These are phyloP conservation scores for Pempheris klunzingeri DNA, from an alignment of 2,797 vertebrate species.

Conservation along the genomic window DNA sequence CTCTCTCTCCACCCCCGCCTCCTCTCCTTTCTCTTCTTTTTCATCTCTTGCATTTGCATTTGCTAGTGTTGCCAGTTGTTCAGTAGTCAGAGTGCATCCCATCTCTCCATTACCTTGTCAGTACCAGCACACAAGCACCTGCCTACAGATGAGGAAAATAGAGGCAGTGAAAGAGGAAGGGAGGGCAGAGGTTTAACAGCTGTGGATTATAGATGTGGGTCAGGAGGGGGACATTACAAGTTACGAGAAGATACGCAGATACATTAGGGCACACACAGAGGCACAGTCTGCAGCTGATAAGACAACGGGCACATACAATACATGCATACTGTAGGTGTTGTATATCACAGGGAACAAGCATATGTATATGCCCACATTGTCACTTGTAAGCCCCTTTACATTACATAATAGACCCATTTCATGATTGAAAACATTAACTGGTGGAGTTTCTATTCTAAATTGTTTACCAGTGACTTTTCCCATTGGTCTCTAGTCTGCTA, in stretches of 20 bases:
- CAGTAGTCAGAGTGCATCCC: constrained; percentile 58
- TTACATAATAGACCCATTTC: neutral
- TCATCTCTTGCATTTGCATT: constrained; percentile 37
- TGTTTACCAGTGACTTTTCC: neutral
- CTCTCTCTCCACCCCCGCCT: too few species aligned
- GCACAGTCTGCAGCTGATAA: constrained; percentile 9
- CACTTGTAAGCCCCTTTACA: neutral
- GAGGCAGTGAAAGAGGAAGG: constrained; percentile 18
- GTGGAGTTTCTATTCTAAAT: neutral
- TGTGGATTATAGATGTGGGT: constrained; percentile 60
- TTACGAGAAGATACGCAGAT: constrained; percentile 41
- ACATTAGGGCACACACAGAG: constrained; percentile 31
- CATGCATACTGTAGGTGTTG: neutral
- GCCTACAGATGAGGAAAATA: constrained; percentile 73
- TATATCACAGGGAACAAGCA: neutral
- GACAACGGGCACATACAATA: constrained; percentile 16
- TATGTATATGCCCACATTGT: neutral
- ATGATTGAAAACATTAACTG: neutral
- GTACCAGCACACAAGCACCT: constrained; percentile 54
- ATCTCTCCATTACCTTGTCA: constrained; percentile 72
- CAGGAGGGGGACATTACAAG: constrained; percentile 51
- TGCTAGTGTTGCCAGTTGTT: constrained; percentile 46
- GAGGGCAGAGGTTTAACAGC: constrained; percentile 59
- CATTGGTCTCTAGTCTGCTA: neutral
- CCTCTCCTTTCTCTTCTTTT: neutral